phyloP scores from a whole-genome alignment of 2,797 vertebrate species.

The Centroberyx gerrardi region DNA sequence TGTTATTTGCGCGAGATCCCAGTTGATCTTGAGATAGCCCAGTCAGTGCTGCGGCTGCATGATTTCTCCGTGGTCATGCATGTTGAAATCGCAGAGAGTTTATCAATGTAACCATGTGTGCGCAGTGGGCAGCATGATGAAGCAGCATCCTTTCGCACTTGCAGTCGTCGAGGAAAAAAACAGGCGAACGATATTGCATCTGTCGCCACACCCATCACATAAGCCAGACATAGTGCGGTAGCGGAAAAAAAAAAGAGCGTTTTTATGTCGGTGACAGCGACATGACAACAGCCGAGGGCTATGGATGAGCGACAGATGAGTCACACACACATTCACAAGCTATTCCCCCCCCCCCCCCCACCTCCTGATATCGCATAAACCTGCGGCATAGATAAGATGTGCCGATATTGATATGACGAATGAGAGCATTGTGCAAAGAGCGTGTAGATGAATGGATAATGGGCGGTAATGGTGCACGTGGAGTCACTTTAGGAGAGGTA shows the following conservation, averaged over 20 bases:
- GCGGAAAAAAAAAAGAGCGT: slow-evolving; percentile 23
- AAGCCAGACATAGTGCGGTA: slow-evolving; percentile 57
- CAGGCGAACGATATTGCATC: slow-evolving; percentile 52
- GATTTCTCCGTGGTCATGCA: slow-evolving; percentile 61
- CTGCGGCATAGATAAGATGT: slow-evolving; percentile 30
- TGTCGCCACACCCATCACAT: slow-evolving; percentile 84
- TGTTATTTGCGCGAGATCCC: slow-evolving; percentile 38
- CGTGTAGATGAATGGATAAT: slow-evolving; percentile 42
- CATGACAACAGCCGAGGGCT: slow-evolving; percentile 72
- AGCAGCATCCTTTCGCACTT: slow-evolving; percentile 54
- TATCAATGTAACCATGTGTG: slow-evolving; percentile 72
- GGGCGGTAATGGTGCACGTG: slow-evolving; percentile 69
- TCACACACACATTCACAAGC: slow-evolving; percentile 51
- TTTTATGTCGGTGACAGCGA: slow-evolving; percentile 65
- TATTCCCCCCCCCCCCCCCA: slow-evolving; percentile 30
- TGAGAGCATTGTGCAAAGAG: neutral
- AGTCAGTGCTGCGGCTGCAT: slow-evolving; percentile 57
- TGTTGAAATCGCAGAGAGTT: slow-evolving; percentile 53
- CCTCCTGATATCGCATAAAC: slow-evolving; percentile 24
- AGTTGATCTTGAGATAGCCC: slow-evolving; percentile 44
- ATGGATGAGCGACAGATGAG: slow-evolving; percentile 71
- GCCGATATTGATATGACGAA: slow-evolving; percentile 35
- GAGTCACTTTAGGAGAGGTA: slow-evolving; percentile 64
- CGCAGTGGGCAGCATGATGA: slow-evolving; percentile 61
- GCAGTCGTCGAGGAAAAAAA: slow-evolving; percentile 58